Evolutionary conservation across 2,113 vertebrate genomes (phyloP).

Genomic region (Zosterops borbonicus): DNA sequence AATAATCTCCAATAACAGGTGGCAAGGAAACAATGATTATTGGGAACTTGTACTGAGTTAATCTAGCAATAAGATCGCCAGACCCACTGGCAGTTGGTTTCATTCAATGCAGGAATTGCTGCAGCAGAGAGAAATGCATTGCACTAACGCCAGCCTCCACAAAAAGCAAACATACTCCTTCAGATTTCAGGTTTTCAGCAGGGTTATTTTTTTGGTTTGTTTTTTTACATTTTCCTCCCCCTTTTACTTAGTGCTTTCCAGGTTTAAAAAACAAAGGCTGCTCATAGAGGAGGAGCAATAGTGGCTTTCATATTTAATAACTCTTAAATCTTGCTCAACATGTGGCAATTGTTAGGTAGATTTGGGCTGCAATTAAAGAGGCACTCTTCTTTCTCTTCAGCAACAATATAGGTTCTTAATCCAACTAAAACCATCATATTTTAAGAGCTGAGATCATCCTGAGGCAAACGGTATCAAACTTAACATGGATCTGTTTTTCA

Average conservation of each 20-base stretch:
- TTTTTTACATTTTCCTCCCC: background rate
- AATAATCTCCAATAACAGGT: background rate
- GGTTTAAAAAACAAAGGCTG: conserved; percentile 70
- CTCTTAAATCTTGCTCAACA: conserved; percentile 74
- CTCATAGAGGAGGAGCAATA: conserved; percentile 44
- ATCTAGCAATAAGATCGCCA: background rate
- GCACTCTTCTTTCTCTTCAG: conserved; percentile 74
- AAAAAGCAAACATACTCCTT: background rate
- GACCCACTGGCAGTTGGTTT: background rate
- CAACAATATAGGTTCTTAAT: conserved; percentile 76
- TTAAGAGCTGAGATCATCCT: conserved; percentile 75
- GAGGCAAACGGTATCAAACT: conserved; percentile 72
- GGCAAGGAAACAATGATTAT: rapidly evolving
- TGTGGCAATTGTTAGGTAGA: conserved; percentile 81
- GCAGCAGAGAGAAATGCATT: background rate
- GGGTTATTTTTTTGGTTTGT: background rate
- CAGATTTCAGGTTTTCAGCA: background rate
- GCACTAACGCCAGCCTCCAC: background rate
- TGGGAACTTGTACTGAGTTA: background rate
- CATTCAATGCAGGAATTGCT: background rate
- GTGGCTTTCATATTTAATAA: conserved; percentile 76
- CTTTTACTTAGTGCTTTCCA: conserved; percentile 40
- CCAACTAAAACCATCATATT: conserved; percentile 73
- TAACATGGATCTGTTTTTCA: conserved; percentile 64
- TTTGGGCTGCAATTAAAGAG: conserved; percentile 79